Percentiles rank a stretch among this genome's conserved stretches.
Conservation (phyloP, 2,797 vertebrate species). For the Meriones psammophilus region DNA sequence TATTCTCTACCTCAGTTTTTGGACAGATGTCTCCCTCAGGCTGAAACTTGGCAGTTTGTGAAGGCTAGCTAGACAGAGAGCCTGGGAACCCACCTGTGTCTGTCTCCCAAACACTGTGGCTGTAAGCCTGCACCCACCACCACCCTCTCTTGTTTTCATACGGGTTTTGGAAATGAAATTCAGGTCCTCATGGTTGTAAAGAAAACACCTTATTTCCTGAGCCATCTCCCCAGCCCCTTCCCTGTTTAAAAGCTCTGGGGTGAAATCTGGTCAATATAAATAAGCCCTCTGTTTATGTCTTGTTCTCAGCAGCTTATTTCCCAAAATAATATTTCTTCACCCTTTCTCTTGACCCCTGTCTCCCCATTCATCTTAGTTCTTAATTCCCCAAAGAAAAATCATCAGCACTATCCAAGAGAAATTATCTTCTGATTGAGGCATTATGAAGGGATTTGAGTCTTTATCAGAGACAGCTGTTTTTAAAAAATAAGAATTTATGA, state of each 20-base stretch:
- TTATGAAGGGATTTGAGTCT: neutral
- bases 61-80: too few species aligned
- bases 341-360: neutral
- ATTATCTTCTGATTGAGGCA: neutral
- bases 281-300: neutral
- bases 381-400: neutral
- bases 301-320: neutral
- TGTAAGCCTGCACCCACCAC: too few species aligned
- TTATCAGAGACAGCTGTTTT: neutral
- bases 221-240: neutral
- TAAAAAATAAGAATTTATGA: neutral
- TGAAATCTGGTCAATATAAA: conserved; percentile 37
- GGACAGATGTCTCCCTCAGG: neutral
- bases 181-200: neutral
- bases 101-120: neutral
- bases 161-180: neutral
- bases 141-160: neutral
- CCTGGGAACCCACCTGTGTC: neutral
- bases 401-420: neutral
- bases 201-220: neutral
- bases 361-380: neutral
- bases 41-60: neutral
- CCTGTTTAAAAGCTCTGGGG: conserved; percentile 8
- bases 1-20: neutral
- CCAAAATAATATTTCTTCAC: neutral